A percentile compares a stretch with the other conserved stretches of the same genome.
These are phyloP conservation scores for Zaprionus capensis DNA, from an alignment of 1,140 invertebrate species.

Conservation along the genomic window DNA sequence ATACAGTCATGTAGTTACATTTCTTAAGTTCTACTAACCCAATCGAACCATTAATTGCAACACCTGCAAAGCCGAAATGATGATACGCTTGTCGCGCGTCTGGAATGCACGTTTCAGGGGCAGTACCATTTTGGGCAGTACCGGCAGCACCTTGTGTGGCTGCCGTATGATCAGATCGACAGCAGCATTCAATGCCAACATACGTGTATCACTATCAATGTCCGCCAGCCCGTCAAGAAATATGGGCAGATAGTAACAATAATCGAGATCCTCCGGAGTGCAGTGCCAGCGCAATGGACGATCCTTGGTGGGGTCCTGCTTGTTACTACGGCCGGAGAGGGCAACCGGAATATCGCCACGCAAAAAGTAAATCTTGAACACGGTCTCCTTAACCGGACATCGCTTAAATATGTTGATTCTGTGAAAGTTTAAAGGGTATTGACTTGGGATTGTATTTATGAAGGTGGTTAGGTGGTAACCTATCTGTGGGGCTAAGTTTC, in stretches of 20 bases:
- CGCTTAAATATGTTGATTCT: constrained; percentile 77
- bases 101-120: constrained; percentile 96
- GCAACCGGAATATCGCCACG: constrained; percentile 80
- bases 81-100: constrained; percentile 89
- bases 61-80: constrained; percentile 91
- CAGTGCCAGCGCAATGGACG: constrained; percentile 74
- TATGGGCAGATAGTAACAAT: constrained; percentile 96
- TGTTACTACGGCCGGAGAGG: constrained; percentile 52
- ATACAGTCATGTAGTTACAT: background rate
- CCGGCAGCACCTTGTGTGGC: constrained; percentile 93
- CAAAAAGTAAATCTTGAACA: constrained; percentile 75
- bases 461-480: too few species aligned
- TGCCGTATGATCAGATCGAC: constrained; percentile 88
- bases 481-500: too few species aligned
- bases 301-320: constrained; percentile 68
- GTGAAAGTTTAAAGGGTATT: background rate
- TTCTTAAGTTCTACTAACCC: constrained; percentile 85
- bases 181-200: constrained; percentile 69
- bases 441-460: too few species aligned
- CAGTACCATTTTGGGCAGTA: constrained; percentile 95
- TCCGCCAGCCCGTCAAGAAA: constrained; percentile 93
- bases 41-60: constrained; percentile 91
- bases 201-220: constrained; percentile 62
- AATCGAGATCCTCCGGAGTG: constrained; percentile 90
- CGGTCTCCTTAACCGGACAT: constrained; percentile 67